Conservation (phyloP, 2,113 vertebrate species). For the Alouatta palliata region DNA sequence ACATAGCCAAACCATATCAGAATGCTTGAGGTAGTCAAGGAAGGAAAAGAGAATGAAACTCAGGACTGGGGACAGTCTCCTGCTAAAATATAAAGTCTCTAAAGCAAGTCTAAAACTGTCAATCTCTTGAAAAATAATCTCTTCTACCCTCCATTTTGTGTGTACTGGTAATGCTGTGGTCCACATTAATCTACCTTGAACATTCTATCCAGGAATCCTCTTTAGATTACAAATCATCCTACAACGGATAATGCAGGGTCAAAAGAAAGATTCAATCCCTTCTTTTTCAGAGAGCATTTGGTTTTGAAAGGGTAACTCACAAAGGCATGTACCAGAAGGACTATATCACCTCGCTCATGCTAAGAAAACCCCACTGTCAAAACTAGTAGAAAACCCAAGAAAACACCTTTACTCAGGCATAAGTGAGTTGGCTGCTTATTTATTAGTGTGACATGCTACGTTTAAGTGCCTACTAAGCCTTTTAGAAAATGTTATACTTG, state of each 20-base stretch:
- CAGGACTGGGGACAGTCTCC: background rate
- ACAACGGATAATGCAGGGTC: background rate
- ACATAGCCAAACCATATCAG: too few relatives aligned
- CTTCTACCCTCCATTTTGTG: fast-evolving
- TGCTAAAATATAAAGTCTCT: background rate
- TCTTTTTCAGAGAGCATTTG: background rate
- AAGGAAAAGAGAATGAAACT: background rate
- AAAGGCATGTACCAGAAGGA: background rate
- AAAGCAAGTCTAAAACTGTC: background rate
- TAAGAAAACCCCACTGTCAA: background rate
- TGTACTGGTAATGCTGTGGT: fast-evolving
- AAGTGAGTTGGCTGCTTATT: background rate
- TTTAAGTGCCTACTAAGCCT: background rate
- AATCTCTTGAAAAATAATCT: background rate
- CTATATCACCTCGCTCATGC: fast-evolving
- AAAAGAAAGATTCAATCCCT: background rate
- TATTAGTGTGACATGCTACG: background rate
- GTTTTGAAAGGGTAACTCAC: background rate
- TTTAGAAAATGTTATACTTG: background rate
- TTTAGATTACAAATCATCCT: background rate
- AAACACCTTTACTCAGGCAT: background rate
- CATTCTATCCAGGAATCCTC: background rate
- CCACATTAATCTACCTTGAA: background rate
- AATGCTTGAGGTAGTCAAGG: too few relatives aligned
- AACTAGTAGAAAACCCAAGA: background rate